Percentiles rank a stretch among this genome's conserved stretches.
These are phyloP conservation scores for Campylomormyrus numenius DNA, from an alignment of 2,113 vertebrate species.

Conservation along the genomic window DNA sequence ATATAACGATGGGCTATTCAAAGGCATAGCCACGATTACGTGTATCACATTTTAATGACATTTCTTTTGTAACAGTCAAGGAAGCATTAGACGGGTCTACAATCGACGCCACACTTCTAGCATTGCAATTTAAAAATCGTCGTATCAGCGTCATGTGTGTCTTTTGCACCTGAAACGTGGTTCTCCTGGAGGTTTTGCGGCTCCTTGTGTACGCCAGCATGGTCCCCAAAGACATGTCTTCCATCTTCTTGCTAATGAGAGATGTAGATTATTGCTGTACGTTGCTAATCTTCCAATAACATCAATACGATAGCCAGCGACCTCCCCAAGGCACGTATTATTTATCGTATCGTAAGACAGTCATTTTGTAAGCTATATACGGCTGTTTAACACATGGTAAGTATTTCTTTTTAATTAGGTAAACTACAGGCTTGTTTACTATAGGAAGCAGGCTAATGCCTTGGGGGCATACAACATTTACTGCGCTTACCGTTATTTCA, in stretches of 20 bases:
- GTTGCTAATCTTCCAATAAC: not conserved
- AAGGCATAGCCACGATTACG: not conserved
- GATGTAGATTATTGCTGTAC: not conserved
- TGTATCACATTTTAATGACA: not conserved
- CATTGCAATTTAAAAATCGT: not conserved
- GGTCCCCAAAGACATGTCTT: constrained; percentile 52
- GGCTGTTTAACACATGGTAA: not conserved
- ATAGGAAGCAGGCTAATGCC: not conserved
- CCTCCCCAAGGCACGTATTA: not conserved
- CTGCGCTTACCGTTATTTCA: not conserved
- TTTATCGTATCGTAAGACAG: not conserved
- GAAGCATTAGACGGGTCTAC: not conserved
- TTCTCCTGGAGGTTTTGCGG: constrained; percentile 70
- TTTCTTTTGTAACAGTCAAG: not conserved
- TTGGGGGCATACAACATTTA: not conserved
- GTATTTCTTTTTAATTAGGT: not conserved
- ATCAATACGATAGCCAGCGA: not conserved
- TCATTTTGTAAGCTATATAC: not conserved
- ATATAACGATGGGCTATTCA: not conserved
- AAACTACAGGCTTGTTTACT: not conserved
- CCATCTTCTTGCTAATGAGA: constrained; percentile 32
- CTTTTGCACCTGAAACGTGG: constrained; percentile 72
- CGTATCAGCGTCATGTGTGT: not conserved
- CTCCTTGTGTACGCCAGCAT: constrained; percentile 70
- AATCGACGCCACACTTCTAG: not conserved